Evolutionary conservation across 2,113 vertebrate species (phyloP), one percentile per base, ranked within the genome.

Genomic region (Tachysurus fulvidraco): DNA sequence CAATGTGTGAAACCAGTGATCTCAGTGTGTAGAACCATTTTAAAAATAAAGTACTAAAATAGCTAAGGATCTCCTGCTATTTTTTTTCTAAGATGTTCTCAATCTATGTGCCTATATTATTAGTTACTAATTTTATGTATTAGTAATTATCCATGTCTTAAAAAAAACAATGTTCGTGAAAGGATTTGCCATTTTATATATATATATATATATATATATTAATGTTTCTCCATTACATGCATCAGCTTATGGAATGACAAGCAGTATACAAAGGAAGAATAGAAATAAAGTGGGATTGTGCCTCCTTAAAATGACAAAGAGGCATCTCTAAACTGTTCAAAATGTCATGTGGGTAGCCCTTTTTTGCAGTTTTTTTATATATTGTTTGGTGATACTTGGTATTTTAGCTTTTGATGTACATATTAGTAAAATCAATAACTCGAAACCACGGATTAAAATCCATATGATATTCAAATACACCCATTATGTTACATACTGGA

Each of bases 401-500:
- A 91, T 91, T 17, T 60, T 50, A 62, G 36, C 91, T 62, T 89
- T 90, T 86, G 89, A 93, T 93, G 93, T 91, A 92, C 92, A 94
- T 91, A 91, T 91, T 90, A 88, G 92, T 92, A 83, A 91, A 93
- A 92, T 77, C 36, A 69, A 85, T 74, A 85, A 55, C 85, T 80
- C 30, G 91, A 93, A 89, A 91, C 89, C 90, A 87, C 88, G 88
- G 84, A 90, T 85, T 36, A 91, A 87, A 92, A 84, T 92, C 92
- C 90, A 93, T 93, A 93, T 92, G 91, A 30, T 93, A 86, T 93
- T 91, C 28, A 73, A 90, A 91, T 94, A 95, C 93, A 93, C 91
- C 90, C 92, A 90, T 92, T 91, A 90, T 85, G 89, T 88, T 52
- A 28, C 14, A 67, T 16, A 16, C 28, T 67, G 13, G 0, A 67